These are phyloP conservation scores for Telmatherina bonti DNA, from an alignment of 2,797 vertebrate species.

Conservation along the genomic window DNA sequence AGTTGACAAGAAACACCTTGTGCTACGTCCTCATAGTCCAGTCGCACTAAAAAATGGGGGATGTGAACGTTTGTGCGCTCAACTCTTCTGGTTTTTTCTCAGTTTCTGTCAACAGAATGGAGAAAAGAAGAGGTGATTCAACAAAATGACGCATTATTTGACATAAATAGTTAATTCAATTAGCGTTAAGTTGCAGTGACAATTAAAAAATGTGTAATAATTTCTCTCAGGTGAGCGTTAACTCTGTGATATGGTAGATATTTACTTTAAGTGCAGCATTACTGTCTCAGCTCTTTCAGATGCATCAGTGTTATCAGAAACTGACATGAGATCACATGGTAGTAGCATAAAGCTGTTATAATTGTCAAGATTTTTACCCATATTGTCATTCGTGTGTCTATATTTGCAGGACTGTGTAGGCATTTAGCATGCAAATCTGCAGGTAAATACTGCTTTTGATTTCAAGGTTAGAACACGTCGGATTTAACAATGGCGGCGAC, in stretches of 20 bases:
- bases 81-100: too few relatives aligned
- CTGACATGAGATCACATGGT: too few relatives aligned
- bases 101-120: neutral
- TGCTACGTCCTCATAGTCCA: neutral
- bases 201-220: neutral
- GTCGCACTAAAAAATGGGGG: neutral
- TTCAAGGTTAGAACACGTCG: conserved; percentile 2
- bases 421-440: neutral
- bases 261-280: neutral
- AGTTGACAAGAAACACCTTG: conserved; percentile 22
- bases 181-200: neutral
- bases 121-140: too few relatives aligned
- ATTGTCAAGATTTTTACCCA: too few relatives aligned
- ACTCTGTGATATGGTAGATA: neutral
- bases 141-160: neutral
- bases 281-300: too few relatives aligned
- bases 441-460: conserved; percentile 15
- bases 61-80: neutral
- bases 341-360: too few relatives aligned
- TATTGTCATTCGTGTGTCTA: too few relatives aligned
- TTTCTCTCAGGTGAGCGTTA: neutral
- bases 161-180: neutral
- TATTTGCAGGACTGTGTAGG: neutral
- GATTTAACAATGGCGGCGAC: neutral
- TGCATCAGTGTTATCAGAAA: too few relatives aligned